Evolutionary conservation across 2,113 vertebrate genomes (phyloP), one percentile per base, ranked within the genome.

Genomic region (Bufo bufo): DNA sequence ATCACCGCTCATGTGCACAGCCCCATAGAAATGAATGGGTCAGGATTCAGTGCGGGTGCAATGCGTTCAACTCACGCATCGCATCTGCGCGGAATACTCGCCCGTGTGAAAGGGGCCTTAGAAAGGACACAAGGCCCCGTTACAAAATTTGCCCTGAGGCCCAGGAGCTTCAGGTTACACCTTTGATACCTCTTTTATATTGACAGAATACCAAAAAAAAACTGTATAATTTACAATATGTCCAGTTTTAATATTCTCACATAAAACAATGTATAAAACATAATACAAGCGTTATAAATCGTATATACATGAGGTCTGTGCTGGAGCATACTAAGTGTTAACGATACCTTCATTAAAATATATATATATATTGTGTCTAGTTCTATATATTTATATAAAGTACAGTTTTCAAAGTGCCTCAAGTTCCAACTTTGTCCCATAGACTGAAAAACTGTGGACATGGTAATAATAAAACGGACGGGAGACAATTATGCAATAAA

Each of bases 181-280:
- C 59, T 19, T 3, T 61, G 56, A 58, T 58, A 58, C 19, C 61
- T 19, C 20, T 63, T 63, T 63, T 3, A 16, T 23, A 66, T n/a
- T 10, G 10, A 69, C 5, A 69, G 8, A 69, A 69, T 13, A 74
- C 43, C n/a, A n/a, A 74, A 14, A 74, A 17, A 74, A 20, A 71
- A 16, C 14, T 8, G 4, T 17, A 6, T 58, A 43, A 61, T 84
- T 12, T n/a, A 91, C 90, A 90, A 66, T 65, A 58, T 92, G 93
- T 96, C 94, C 94, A 95, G 94, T 95, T 96, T 96, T 96, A 96
- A 95, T 96, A 91, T 89, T 95, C 95, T 95, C 92, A 94, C 95
- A 93, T 94, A 96, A 95, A 94, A 95, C 90, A 95, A 95, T 93
- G 92, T 96, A 96, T 94, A 95, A 96, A 96, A 96, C 93, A 93